Conservation (phyloP, 1,140 invertebrate genomes). For the Chironomus striatipennis region DNA sequence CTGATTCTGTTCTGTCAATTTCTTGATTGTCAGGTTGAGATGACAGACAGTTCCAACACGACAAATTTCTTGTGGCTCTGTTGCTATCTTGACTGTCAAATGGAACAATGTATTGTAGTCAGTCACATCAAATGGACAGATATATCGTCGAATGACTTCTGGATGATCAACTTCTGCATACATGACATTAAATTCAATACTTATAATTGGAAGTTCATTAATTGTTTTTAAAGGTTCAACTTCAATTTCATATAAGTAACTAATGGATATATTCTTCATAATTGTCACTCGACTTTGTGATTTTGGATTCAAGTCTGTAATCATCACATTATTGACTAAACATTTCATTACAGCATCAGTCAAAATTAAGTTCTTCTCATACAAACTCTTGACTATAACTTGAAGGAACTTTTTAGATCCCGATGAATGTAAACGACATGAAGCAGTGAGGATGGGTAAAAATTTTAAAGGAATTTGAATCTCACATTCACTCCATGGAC, state of each 20-base stretch:
- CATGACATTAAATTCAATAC: slow-evolving; percentile 58
- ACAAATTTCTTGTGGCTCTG: slow-evolving; percentile 65
- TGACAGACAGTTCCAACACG: slow-evolving; percentile 80
- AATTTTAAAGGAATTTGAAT: slow-evolving; percentile 65
- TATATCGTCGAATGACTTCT: slow-evolving; percentile 43
- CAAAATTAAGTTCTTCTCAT: slow-evolving; percentile 48
- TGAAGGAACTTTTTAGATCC: slow-evolving; percentile 72
- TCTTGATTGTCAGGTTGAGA: slow-evolving; percentile 64
- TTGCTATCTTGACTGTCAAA: slow-evolving; percentile 67
- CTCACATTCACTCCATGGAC: slow-evolving; percentile 63
- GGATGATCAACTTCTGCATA: slow-evolving; percentile 49
- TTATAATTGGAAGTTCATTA: slow-evolving; percentile 46
- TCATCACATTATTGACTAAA: slow-evolving; percentile 46
- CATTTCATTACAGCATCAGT: slow-evolving; percentile 50
- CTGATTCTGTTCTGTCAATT: slow-evolving; percentile 40
- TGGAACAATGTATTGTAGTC: slow-evolving; percentile 70
- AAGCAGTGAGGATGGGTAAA: slow-evolving; percentile 67
- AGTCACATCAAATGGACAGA: slow-evolving; percentile 49
- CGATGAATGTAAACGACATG: slow-evolving; percentile 72
- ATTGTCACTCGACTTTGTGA: slow-evolving; percentile 33
- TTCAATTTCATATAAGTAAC: slow-evolving; percentile 76
- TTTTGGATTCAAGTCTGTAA: slow-evolving; percentile 55
- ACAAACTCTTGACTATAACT: slow-evolving; percentile 60
- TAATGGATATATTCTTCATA: slow-evolving; percentile 50
- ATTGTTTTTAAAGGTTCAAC: slow-evolving; percentile 47